phyloP scores from a whole-genome alignment of 2,113 vertebrate species.

The Rhynchomys soricoides region DNA sequence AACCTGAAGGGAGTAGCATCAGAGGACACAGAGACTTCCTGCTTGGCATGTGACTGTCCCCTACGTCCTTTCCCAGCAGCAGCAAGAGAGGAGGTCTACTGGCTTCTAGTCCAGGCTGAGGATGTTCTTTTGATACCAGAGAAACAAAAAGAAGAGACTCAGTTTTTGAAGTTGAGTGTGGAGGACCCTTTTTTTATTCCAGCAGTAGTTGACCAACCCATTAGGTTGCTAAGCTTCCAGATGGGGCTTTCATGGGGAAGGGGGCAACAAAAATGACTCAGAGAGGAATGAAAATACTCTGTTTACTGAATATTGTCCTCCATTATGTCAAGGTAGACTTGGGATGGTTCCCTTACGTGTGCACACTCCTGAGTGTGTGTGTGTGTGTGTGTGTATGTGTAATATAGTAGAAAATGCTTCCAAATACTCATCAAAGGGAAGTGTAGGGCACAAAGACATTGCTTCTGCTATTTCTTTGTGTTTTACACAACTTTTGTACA shows the following conservation, averaged over 20 bases:
- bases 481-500: background rate
- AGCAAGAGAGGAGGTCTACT: background rate
- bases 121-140: background rate
- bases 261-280: background rate
- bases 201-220: background rate
- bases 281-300: background rate
- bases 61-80: background rate
- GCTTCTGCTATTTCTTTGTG: background rate
- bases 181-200: background rate
- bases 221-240: background rate
- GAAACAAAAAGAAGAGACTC: conserved; percentile 8
- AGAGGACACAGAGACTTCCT: background rate
- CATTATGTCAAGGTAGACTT: background rate
- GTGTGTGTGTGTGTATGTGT: background rate
- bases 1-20: background rate
- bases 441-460: background rate
- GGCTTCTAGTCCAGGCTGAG: background rate
- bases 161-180: background rate
- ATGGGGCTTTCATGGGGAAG: background rate
- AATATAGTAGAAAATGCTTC: background rate
- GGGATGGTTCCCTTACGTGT: no score
- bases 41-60: rapidly evolving
- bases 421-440: background rate
- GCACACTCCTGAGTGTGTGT: background rate
- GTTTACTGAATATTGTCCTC: background rate